These are phyloP conservation scores for Oplegnathus fasciatus DNA, from an alignment of 2,113 vertebrate genomes.

Conservation along the genomic window DNA sequence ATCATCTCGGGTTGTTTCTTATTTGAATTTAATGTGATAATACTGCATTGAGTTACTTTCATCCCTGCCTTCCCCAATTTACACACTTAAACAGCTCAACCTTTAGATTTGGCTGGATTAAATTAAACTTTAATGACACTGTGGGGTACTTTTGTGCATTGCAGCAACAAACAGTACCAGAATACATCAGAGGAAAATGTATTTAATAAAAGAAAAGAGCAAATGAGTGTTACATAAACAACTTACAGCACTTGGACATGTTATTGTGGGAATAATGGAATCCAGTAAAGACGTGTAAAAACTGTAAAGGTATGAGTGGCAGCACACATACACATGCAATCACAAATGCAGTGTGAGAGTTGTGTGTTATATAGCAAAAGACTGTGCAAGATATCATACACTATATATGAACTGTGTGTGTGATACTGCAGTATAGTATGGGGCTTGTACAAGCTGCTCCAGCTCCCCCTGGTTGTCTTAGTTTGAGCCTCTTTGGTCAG, in stretches of 20 bases:
- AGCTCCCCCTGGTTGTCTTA: not conserved
- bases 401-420: not conserved
- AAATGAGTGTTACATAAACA: not conserved
- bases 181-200: not conserved
- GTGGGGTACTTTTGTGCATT: not conserved
- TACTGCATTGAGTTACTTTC: constrained; percentile 7
- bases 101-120: constrained; percentile 18
- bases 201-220: not conserved
- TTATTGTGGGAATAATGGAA: not conserved
- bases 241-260: not conserved
- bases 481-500: not conserved
- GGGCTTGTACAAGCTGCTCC: not conserved
- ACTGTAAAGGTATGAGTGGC: not conserved
- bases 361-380: not conserved
- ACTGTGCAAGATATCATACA: not conserved
- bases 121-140: constrained; percentile 21
- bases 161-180: not conserved
- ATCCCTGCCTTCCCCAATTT: not conserved
- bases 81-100: not conserved
- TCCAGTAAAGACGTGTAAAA: constrained; percentile 1
- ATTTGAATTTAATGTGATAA: constrained; percentile 42
- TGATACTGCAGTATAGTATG: not conserved
- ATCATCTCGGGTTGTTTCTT: constrained; percentile 43
- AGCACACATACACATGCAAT: not conserved
- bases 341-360: not conserved